Percentiles rank a stretch among this genome's conserved stretches.
phyloP scores from a whole-genome alignment of 2,888 invertebrate species.

The Orthonevra nobilis region DNA sequence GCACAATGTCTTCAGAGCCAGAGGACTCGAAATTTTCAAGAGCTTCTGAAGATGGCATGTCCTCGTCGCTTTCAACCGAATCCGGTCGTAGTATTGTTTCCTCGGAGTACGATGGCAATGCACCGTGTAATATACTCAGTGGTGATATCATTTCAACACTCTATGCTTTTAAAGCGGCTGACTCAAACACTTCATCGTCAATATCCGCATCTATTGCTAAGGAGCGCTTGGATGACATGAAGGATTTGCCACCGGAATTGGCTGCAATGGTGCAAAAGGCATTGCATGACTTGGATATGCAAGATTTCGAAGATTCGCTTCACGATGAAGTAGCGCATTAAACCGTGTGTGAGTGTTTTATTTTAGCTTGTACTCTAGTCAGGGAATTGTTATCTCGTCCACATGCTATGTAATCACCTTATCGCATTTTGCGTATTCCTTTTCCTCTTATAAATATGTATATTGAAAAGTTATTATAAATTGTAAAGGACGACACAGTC shows the following conservation, averaged over 20 bases:
- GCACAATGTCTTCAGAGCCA: conserved; percentile 75
- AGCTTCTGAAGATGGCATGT: conserved; percentile 76
- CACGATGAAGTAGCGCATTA: conserved; percentile 50
- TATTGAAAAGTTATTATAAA: conserved; percentile 49
- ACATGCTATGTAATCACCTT: conserved; percentile 31
- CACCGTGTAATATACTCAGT: conserved; percentile 71
- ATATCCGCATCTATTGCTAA: conserved; percentile 76
- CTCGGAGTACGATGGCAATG: conserved; percentile 77
- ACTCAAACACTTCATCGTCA: conserved; percentile 48
- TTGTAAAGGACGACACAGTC: conserved; percentile 37
- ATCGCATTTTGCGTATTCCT: conserved; percentile 11
- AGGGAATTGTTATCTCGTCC: conserved; percentile 56
- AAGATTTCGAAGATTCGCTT: conserved; percentile 76
- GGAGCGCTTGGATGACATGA: conserved; percentile 80
- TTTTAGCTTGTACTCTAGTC: conserved; percentile 30
- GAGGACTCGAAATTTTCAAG: conserved; percentile 74
- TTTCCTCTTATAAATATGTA: conserved; percentile 26
- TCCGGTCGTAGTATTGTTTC: conserved; percentile 77
- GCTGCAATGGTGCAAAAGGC: conserved; percentile 84
- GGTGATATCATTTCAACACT: conserved; percentile 72
- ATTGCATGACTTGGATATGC: conserved; percentile 79
- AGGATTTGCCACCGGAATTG: conserved; percentile 83
- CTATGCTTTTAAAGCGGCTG: conserved; percentile 73
- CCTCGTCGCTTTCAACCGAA: conserved; percentile 77
- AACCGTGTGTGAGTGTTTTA: neutral